Conservation (phyloP, 1,140 invertebrate genomes). For the Thalassaphorura encarpata region DNA sequence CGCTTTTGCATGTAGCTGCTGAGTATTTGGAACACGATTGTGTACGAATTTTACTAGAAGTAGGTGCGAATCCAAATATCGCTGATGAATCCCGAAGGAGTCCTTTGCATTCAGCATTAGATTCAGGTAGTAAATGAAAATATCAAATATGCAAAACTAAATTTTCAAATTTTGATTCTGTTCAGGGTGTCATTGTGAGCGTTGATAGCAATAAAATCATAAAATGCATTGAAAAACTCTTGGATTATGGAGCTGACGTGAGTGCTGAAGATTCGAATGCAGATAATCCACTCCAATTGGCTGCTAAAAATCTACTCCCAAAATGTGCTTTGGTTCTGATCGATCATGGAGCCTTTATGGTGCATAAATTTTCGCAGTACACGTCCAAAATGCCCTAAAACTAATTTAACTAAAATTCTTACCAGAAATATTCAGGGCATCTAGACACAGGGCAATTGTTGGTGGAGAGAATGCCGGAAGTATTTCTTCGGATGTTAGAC, state of each 20-base stretch:
- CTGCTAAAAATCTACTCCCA: conserved; percentile 14
- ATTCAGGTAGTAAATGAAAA: conserved; percentile 15
- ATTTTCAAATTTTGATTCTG: no score
- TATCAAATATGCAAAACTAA: conserved; percentile 19
- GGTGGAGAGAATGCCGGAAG: conserved; percentile 15
- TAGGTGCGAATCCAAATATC: not conserved
- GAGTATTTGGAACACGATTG: not conserved
- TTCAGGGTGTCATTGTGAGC: no score
- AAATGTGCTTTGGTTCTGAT: conserved; percentile 7
- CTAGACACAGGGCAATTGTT: not conserved
- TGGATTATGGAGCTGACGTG: conserved; percentile 37
- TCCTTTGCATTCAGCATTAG: conserved; percentile 15
- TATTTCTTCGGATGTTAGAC: conserved; percentile 11
- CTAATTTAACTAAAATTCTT: not conserved
- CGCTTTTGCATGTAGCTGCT: conserved; percentile 3
- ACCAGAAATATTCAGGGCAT: not conserved
- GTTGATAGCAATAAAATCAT: conserved; percentile 2
- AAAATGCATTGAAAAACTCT: conserved; percentile 13
- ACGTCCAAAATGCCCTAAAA: conserved; percentile 6
- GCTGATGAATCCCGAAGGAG: conserved; percentile 3
- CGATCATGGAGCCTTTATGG: conserved; percentile 13
- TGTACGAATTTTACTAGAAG: conserved; percentile 3
- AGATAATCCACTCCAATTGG: conserved; percentile 38
- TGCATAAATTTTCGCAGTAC: no score
- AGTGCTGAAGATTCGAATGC: conserved; percentile 39